Evolutionary conservation across 2,888 invertebrate species (phyloP).

Genomic region (Oscheius myriophilus): DNA sequence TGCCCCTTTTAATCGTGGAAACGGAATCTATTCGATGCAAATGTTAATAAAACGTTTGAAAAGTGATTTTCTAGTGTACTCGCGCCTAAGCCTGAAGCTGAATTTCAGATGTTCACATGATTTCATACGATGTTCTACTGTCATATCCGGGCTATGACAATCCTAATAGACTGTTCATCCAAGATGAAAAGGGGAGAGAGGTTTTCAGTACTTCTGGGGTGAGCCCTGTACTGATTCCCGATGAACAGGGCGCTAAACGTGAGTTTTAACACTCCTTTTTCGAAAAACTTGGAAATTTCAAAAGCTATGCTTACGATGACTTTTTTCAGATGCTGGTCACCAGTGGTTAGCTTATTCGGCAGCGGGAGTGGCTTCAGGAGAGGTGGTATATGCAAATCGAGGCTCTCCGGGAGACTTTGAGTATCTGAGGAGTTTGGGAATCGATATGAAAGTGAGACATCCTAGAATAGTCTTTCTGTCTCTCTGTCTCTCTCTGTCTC

Average conservation of each 20-base stretch:
- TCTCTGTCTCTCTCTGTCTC: no score
- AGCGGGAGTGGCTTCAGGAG: slow-evolving; percentile 57
- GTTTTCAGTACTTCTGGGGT: slow-evolving; percentile 59
- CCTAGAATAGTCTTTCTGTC: not conserved
- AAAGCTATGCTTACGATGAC: no score
- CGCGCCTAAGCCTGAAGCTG: no score
- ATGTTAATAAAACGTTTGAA: no score
- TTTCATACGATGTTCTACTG: slow-evolving; percentile 67
- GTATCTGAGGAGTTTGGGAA: slow-evolving; percentile 55
- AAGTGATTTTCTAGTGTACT: no score
- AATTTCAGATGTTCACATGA: slow-evolving; percentile 49
- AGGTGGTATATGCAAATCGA: slow-evolving; percentile 65
- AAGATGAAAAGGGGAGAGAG: slow-evolving; percentile 28
- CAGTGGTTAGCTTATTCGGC: slow-evolving; percentile 69
- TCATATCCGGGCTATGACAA: slow-evolving; percentile 66
- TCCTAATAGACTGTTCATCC: slow-evolving; percentile 57
- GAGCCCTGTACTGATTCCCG: slow-evolving; percentile 59
- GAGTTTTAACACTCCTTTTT: slow-evolving; percentile 17
- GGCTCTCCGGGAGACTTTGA: slow-evolving; percentile 64
- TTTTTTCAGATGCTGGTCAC: slow-evolving; percentile 55
- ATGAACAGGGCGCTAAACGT: slow-evolving; percentile 65
- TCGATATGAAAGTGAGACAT: slow-evolving; percentile 45
- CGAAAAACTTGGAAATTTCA: no score
- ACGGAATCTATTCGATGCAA: no score
- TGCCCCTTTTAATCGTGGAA: no score